Evolutionary conservation across 2,113 vertebrate species (phyloP).

Genomic region (Perognathus longimembris): DNA sequence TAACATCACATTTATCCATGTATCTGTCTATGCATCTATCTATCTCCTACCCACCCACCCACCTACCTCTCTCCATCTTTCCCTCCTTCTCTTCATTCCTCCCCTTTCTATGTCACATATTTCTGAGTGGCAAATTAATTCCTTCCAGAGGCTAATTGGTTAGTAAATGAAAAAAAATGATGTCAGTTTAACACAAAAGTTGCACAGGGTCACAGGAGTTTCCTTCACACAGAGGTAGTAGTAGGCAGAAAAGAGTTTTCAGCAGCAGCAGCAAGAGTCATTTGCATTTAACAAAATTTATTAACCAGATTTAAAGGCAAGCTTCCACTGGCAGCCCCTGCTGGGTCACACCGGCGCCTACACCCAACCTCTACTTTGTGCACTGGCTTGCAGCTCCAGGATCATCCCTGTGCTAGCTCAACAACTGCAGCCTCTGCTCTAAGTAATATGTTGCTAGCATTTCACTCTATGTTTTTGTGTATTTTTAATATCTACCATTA

Average conservation of each 20-base stretch:
- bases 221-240: neutral
- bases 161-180: neutral
- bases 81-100: neutral
- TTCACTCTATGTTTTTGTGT: neutral
- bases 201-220: neutral
- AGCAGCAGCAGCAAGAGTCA: neutral
- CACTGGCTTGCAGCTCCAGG: neutral
- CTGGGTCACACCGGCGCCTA: neutral
- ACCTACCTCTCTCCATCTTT: too few species aligned
- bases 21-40: too few species aligned
- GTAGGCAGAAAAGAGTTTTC: neutral
- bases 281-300: neutral
- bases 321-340: neutral
- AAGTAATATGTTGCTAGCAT: neutral
- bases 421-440: neutral
- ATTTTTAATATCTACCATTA: slow-evolving; percentile 7
- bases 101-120: neutral
- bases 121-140: slow-evolving; percentile 28
- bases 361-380: neutral
- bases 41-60: too few species aligned
- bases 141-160: neutral
- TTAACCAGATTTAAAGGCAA: neutral
- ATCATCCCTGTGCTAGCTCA: neutral
- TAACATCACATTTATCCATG: neutral
- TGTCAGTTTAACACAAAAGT: neutral